Evolutionary conservation across 2,888 invertebrate genomes (phyloP).

Genomic region (Caenorhabditis japonica): DNA sequence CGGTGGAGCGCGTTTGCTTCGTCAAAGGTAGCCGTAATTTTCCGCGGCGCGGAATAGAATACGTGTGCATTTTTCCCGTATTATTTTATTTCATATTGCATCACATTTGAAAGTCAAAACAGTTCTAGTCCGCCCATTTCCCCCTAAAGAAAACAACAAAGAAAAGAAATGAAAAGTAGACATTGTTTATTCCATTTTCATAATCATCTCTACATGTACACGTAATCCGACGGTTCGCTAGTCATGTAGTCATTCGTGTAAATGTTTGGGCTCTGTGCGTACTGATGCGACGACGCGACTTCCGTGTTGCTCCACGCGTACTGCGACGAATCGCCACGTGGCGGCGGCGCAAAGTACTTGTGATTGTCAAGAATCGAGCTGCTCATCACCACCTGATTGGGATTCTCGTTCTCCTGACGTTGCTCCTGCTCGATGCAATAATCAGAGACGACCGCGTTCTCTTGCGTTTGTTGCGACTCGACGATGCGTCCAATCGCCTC

Average conservation of each 20-base stretch:
- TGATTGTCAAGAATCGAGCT: slow-evolving; percentile 41
- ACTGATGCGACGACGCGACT: slow-evolving; percentile 30
- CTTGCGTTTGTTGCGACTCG: slow-evolving; percentile 12
- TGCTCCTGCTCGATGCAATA: slow-evolving; percentile 24
- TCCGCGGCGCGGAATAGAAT: too few species aligned
- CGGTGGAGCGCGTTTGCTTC: too few species aligned
- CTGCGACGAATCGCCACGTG: slow-evolving; percentile 20
- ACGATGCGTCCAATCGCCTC: slow-evolving; percentile 22
- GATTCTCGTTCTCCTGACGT: slow-evolving; percentile 5
- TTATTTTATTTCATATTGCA: too few species aligned
- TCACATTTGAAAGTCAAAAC: too few species aligned
- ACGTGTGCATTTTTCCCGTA: too few species aligned
- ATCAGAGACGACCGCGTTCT: slow-evolving; percentile 21
- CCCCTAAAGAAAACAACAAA: too few species aligned
- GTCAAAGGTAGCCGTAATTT: too few species aligned
- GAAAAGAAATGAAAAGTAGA: not conserved
- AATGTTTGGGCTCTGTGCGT: slow-evolving; percentile 39
- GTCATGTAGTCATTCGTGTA: slow-evolving; percentile 43
- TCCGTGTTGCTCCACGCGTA: slow-evolving; percentile 23
- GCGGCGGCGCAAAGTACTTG: slow-evolving; percentile 30
- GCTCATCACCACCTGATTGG: slow-evolving; percentile 16
- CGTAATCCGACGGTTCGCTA: slow-evolving; percentile 40
- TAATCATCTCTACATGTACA: slow-evolving; percentile 15
- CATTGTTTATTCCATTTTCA: not conserved
- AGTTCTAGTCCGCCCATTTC: too few species aligned